Conservation (phyloP, 2,113 vertebrate species). For the Macrotus californicus region DNA sequence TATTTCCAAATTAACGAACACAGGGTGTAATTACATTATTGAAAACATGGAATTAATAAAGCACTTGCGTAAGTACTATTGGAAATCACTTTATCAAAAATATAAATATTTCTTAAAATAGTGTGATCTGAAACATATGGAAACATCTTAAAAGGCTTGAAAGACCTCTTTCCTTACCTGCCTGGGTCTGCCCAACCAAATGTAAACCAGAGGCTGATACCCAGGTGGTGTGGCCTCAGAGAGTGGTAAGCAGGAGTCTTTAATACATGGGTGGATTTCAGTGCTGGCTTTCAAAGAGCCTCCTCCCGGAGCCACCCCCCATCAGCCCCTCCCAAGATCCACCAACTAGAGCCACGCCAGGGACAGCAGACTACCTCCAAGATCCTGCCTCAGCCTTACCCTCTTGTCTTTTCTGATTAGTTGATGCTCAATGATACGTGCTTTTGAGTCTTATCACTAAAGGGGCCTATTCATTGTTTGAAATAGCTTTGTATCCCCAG, state of each 20-base stretch:
- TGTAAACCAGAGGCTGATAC: neutral
- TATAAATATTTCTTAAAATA: conserved; percentile 18
- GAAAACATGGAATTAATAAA: neutral
- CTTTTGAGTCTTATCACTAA: neutral
- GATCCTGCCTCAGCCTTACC: fast-evolving
- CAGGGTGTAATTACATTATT: neutral
- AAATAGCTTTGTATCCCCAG: neutral
- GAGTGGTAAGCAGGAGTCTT: neutral
- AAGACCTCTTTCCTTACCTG: neutral
- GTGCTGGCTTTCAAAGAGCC: neutral
- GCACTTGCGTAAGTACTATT: neutral
- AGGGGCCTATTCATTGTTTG: neutral
- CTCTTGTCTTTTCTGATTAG: fast-evolving
- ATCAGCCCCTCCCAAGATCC: neutral
- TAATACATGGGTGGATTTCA: neutral
- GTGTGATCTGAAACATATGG: neutral
- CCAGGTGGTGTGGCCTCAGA: neutral
- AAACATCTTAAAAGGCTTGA: neutral
- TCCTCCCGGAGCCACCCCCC: no score
- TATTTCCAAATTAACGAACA: neutral
- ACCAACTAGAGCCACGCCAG: fast-evolving
- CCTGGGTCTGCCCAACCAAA: neutral
- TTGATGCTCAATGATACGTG: neutral
- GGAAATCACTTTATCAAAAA: conserved; percentile 39
- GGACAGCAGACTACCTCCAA: fast-evolving